Conservation (phyloP, 1,140 invertebrate genomes). For the Lordiphosa clarofinis region DNA sequence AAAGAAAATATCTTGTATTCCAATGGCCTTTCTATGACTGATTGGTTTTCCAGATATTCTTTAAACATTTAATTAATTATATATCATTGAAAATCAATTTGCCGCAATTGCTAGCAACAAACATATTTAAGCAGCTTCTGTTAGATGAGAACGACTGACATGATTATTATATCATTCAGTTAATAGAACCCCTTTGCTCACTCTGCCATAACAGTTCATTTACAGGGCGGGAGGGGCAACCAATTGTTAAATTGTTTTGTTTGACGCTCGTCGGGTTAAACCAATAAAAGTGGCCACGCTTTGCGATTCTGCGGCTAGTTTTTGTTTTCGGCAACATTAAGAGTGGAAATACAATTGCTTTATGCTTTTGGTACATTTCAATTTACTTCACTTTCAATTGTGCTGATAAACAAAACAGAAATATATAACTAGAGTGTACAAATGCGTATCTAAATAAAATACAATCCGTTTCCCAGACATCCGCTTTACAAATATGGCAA, state of each 20-base stretch:
- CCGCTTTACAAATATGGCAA: too few species aligned
- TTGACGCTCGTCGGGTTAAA: slow-evolving; percentile 34
- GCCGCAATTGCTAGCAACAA: too few species aligned
- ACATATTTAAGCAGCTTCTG: not conserved
- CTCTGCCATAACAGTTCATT: slow-evolving; percentile 48
- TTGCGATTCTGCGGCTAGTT: slow-evolving; percentile 26
- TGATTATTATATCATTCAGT: slow-evolving; percentile 44
- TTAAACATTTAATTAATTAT: too few species aligned
- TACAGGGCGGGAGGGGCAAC: slow-evolving; percentile 32
- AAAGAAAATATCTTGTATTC: too few species aligned
- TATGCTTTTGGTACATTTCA: slow-evolving; percentile 10
- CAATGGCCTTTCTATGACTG: too few species aligned
- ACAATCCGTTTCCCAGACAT: too few species aligned
- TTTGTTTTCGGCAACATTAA: slow-evolving; percentile 14
- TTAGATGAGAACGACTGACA: slow-evolving; percentile 10
- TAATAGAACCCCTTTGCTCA: slow-evolving; percentile 29
- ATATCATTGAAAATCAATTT: too few species aligned
- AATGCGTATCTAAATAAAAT: too few species aligned
- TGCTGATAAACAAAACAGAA: slow-evolving; percentile 32
- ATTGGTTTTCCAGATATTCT: too few species aligned
- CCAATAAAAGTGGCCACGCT: slow-evolving; percentile 66
- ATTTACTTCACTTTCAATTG: slow-evolving; percentile 43
- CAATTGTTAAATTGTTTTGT: slow-evolving; percentile 68
- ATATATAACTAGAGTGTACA: not conserved
- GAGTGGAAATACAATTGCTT: slow-evolving; percentile 27